phyloP scores from a whole-genome alignment of 2,113 vertebrate species.

The Abramis brama region DNA sequence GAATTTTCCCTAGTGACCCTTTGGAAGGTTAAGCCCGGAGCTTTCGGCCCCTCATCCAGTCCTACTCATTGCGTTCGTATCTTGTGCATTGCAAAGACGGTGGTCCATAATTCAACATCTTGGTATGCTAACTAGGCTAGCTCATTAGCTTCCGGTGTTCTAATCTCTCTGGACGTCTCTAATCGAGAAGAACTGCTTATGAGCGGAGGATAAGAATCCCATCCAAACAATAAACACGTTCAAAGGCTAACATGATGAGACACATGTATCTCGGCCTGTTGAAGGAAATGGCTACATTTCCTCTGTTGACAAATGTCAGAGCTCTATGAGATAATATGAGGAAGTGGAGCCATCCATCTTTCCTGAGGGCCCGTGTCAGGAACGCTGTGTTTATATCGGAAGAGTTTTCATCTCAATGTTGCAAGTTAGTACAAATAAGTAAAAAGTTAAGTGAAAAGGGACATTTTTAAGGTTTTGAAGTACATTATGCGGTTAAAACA shows the following conservation, averaged over 20 bases:
- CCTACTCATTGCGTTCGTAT: slow-evolving; percentile 73
- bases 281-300: slow-evolving; percentile 63
- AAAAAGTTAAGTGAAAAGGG: neutral
- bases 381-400: slow-evolving; percentile 41
- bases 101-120: neutral
- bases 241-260: slow-evolving; percentile 46
- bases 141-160: neutral
- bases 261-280: slow-evolving; percentile 45
- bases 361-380: slow-evolving; percentile 45
- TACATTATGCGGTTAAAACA: neutral
- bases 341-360: slow-evolving; percentile 56
- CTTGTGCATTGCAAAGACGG: neutral
- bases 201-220: slow-evolving; percentile 45
- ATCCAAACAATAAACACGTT: slow-evolving; percentile 52
- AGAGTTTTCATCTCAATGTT: neutral
- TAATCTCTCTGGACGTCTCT: slow-evolving; percentile 21
- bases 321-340: slow-evolving; percentile 55
- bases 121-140: neutral
- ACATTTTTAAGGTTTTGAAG: neutral
- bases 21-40: slow-evolving; percentile 88
- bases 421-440: neutral
- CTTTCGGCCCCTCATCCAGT: slow-evolving; percentile 73
- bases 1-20: slow-evolving; percentile 89
- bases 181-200: slow-evolving; percentile 35
- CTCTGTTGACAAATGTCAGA: slow-evolving; percentile 58